Base-by-base conservation (phyloP, 35 echinoderm and acorn worm genomes). In the Hemicentrotus pulcherrimus region DNA sequence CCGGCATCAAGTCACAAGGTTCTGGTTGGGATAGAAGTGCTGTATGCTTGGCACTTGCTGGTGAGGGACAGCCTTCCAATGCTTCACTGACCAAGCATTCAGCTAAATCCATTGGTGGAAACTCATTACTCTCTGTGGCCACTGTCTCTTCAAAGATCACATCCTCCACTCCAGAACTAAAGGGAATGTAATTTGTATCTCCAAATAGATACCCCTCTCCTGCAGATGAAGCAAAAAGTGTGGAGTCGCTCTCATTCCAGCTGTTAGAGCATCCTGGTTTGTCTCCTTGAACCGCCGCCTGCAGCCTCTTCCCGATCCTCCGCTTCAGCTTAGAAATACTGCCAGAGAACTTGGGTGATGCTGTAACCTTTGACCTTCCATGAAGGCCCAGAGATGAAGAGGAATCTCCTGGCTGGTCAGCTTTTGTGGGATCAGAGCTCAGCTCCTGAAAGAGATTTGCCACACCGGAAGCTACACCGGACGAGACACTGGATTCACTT, bases 91-190 rank as follows among this genome's bases (percentile, higher is more conserved):
- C 65, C 19, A 78, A 7, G 3, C 6, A 6, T 78, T 78, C 65
- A n/a, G 28, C 19, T n/a, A 78, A 78, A n/a, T 78, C 65, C 24
- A 78, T 78, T 78, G 5, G 24, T 70, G 61, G 61, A 14, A 28
- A 0, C 4, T 24, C 61, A 65, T 65, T 65, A 4, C 22, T 89
- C 88, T 90, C 88, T 32, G 88, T 90, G 4, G 88, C 88, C 8
- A 90, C 88, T 19, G 88, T 90, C 46, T 90, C 88, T 19, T 90
- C 88, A 90, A 90, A 90, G 13, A 90, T 33, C 88, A 90, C 88
- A 15, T 90, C 88, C 88, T 41, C 88, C 16, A 45, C 32, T 45
- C 15, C 46, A 33, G 31, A 32, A 41, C 4, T 35, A 13, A 89
- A 32, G 10, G 88, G 88, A 32, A 90, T 90, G 88, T 18, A 45